These are phyloP conservation scores for Bombyx huttoni DNA, from an alignment of 2,888 invertebrate species.

Conservation along the genomic window DNA sequence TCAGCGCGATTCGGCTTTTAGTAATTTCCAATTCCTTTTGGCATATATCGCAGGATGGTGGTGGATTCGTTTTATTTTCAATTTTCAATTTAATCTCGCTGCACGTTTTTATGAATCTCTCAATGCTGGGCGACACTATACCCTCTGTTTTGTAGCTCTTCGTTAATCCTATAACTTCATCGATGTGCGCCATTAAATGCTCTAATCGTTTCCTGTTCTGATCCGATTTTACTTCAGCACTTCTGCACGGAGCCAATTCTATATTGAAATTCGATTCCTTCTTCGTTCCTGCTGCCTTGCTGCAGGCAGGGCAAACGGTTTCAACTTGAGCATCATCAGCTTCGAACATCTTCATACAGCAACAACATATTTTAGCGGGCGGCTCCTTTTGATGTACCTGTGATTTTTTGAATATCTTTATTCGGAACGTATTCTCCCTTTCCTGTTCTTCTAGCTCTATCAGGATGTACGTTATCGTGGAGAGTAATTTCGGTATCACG, in stretches of 20 bases:
- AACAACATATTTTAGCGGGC: constrained; percentile 2
- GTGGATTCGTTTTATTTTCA: constrained; percentile 9
- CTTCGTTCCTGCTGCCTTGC: constrained; percentile 1
- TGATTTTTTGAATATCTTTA: constrained; percentile 25
- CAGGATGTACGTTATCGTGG: constrained; percentile 19
- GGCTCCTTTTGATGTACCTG: constrained; percentile 8
- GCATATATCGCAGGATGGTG: constrained; percentile 10
- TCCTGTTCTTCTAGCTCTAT: constrained; percentile 24
- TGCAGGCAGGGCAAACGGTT: constrained; percentile 6
- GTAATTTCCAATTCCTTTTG: constrained; percentile 1
- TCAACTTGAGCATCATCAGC: background rate
- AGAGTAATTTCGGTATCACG: constrained; percentile 20
- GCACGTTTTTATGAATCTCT: constrained; percentile 16
- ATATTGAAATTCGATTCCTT: constrained; percentile 1
- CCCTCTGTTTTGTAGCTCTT: constrained; percentile 10
- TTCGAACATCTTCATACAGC: constrained; percentile 1
- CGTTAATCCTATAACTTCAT: constrained; percentile 14
- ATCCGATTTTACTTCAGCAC: constrained; percentile 4
- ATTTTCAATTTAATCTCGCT: constrained; percentile 14
- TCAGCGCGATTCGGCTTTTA: background rate
- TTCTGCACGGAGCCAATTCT: constrained; percentile 4
- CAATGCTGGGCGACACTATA: constrained; percentile 10
- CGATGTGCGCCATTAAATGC: constrained; percentile 13
- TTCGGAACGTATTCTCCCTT: constrained; percentile 26
- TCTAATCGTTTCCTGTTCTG: constrained; percentile 9